These are phyloP conservation scores for Gnathonemus longibarbis DNA, from an alignment of 2,113 vertebrate genomes.

Conservation along the genomic window DNA sequence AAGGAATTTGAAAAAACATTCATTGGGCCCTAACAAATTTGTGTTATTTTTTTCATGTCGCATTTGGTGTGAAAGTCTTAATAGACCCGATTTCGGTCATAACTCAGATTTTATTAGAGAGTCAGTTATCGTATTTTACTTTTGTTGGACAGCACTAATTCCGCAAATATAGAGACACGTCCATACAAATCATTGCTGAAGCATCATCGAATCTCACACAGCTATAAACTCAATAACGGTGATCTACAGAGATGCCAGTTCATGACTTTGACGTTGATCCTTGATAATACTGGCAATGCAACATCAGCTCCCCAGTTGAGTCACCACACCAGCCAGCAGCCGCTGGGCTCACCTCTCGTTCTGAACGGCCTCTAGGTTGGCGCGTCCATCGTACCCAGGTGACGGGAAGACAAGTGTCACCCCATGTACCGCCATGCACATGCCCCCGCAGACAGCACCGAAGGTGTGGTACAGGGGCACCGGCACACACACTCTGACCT, in stretches of 20 bases:
- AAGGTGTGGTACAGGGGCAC: constrained; percentile 78
- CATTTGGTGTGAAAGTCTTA: too few relatives aligned
- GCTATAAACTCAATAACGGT: background rate
- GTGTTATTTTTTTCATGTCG: too few relatives aligned
- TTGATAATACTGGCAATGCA: background rate
- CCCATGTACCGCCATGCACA: constrained; percentile 68
- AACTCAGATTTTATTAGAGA: background rate
- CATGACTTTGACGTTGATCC: background rate
- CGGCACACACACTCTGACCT: background rate
- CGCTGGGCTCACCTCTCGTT: constrained; percentile 66
- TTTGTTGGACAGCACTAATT: background rate
- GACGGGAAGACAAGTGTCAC: constrained; percentile 65
- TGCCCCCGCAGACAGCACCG: constrained; percentile 70
- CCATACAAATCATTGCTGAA: background rate
- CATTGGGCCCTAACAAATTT: too few relatives aligned
- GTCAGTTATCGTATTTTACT: background rate
- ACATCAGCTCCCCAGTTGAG: background rate
- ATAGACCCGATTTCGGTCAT: background rate
- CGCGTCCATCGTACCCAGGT: constrained; percentile 61
- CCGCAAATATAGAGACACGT: background rate
- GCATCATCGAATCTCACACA: background rate
- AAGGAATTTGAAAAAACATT: too few relatives aligned
- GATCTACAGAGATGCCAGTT: background rate
- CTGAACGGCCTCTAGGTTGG: constrained; percentile 64
- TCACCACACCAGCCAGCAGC: background rate